Conservation (phyloP, 2,888 invertebrate species). For the Pycnomerus fuliginosus region DNA sequence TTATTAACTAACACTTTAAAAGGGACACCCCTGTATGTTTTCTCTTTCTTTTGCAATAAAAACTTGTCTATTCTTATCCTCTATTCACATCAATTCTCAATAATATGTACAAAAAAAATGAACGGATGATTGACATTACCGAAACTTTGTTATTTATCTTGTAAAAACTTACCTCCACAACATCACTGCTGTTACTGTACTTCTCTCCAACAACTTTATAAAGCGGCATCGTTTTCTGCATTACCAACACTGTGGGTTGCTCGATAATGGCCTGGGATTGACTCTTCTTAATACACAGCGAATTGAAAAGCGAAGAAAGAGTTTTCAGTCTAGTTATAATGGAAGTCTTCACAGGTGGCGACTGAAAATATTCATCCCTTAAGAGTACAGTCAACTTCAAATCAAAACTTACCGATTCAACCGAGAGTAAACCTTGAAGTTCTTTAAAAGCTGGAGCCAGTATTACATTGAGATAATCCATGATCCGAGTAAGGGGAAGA, state of each 20-base stretch:
- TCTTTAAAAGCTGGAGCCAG: constrained; percentile 67
- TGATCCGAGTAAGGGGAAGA: constrained; percentile 62
- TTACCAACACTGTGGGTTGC: constrained; percentile 61
- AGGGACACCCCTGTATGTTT: too few relatives aligned
- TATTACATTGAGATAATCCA: constrained; percentile 68
- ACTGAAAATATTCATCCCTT: constrained; percentile 43
- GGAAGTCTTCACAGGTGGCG: constrained; percentile 54
- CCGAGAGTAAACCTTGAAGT: constrained; percentile 57
- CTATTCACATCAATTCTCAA: too few relatives aligned
- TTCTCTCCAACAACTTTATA: constrained; percentile 61
- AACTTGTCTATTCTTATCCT: too few relatives aligned
- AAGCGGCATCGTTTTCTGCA: constrained; percentile 64
- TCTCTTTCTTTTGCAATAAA: too few relatives aligned
- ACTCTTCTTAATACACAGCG: constrained; percentile 50
- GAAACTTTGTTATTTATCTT: too few relatives aligned
- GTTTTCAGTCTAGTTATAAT: constrained; percentile 67
- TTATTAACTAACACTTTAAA: too few relatives aligned
- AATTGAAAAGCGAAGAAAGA: constrained; percentile 63
- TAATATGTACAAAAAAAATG: neutral
- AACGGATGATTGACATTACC: too few relatives aligned
- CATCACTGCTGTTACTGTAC: constrained; percentile 63
- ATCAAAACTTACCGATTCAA: constrained; percentile 52
- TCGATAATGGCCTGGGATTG: constrained; percentile 31
- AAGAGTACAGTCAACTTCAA: neutral
- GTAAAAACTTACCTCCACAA: constrained; percentile 59